Base-by-base conservation (phyloP, 2,797 vertebrate species). In the Sebastes nivosus region DNA sequence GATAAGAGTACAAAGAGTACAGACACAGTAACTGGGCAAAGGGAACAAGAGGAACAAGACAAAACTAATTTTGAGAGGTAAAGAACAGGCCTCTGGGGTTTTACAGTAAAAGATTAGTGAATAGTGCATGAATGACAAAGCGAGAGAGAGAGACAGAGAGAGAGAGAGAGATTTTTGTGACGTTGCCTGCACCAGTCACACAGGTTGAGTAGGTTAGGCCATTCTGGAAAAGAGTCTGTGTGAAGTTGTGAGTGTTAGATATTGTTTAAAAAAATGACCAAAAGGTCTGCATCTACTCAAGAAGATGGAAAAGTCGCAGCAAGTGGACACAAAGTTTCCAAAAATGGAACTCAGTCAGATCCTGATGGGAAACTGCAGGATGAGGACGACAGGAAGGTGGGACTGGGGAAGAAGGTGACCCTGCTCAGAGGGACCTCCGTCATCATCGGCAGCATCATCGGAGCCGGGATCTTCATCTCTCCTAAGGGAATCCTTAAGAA, bases 391-490 rank as follows among this genome's bases (percentile, higher is more conserved):
- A 92, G 72, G 36, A 97, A 94, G 76, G 97, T 99, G 85, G 94
- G 93, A 66, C 94, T 99, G 87, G 97, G 96, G 90, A 98, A 97
- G 95, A 99, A 99, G 87, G 96, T 99, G 79, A 99, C 97, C 0
- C 92, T 99, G 64, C 92, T 99, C 73, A 94, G 97, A 67, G 98
- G 98, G 3, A 95, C 98, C 88, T 97, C 98, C 80, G 97, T 99
- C 89, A 99, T 99, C 85, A 95, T 97, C 11, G 98, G 98, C 38
- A 99, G 96, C 81, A 98, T 99, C 93, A 98, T 99, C n/a, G 98
- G 98, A 80, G 97, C 97, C 0, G 98, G 98, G 60, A 99, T 99
- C 94, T 99, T 99, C 95, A 99, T 99, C 91, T 98, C 98, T 29
- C 98, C 98, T 1, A 99, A 97, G 92, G 97, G 97, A 74, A 98